Evolutionary conservation across 2,113 vertebrate genomes (phyloP).

Genomic region (Cathartes aura): DNA sequence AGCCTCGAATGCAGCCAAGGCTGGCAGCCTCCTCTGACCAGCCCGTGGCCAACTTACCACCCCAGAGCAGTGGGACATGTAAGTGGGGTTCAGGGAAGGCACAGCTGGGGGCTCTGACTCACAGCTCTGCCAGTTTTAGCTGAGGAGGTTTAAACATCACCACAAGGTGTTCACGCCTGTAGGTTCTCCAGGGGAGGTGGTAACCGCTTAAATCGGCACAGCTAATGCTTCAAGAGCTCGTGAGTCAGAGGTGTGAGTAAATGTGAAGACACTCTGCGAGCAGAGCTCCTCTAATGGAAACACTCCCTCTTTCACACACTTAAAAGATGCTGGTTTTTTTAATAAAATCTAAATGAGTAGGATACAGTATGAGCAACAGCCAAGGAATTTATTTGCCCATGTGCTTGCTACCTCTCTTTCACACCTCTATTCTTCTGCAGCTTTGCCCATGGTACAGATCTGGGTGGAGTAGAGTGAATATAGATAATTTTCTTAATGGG

Average conservation of each 20-base stretch:
- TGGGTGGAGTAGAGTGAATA: background rate
- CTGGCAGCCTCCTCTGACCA: background rate
- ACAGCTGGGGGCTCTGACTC: background rate
- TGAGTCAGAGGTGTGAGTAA: conserved; percentile 33
- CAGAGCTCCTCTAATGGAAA: background rate
- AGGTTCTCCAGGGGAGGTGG: background rate
- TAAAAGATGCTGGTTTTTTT: background rate
- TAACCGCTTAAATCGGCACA: background rate
- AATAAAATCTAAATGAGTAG: background rate
- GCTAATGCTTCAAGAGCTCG: background rate
- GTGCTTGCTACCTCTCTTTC: background rate
- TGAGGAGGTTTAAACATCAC: background rate
- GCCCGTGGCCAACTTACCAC: background rate
- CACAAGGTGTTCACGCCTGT: background rate
- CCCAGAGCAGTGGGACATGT: fast-evolving
- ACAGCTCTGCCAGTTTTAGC: background rate
- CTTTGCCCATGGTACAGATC: background rate
- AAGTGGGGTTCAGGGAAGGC: background rate
- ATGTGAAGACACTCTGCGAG: background rate
- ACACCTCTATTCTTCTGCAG: background rate
- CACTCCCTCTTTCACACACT: background rate
- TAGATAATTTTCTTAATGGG: background rate
- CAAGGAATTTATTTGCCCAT: background rate
- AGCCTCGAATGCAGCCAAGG: background rate
- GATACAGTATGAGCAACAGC: background rate